Conservation (phyloP, 2,797 vertebrate genomes). For the Centroberyx gerrardi region DNA sequence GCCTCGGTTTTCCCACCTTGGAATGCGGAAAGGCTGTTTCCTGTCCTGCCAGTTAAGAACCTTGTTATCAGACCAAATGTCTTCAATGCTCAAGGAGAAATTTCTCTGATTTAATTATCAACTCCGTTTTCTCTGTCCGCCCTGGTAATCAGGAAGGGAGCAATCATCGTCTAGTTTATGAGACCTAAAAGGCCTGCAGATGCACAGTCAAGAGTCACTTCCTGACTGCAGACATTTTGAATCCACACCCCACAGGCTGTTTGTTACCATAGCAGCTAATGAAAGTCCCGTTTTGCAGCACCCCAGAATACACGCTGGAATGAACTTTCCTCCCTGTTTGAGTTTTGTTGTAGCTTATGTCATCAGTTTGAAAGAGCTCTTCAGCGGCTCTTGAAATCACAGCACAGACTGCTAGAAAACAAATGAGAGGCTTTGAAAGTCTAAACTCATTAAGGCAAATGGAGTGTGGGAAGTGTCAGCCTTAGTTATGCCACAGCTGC, state of each 20-base stretch:
- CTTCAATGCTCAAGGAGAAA: slow-evolving; percentile 48
- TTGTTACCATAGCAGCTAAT: slow-evolving; percentile 7
- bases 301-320: background rate
- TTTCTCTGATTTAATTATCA: slow-evolving; percentile 65
- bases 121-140: slow-evolving; percentile 43
- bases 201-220: slow-evolving; percentile 54
- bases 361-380: slow-evolving; percentile 18
- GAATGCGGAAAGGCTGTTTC: slow-evolving; percentile 87
- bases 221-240: slow-evolving; percentile 50
- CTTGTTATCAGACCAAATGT: slow-evolving; percentile 62
- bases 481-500: slow-evolving; percentile 44
- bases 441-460: slow-evolving; percentile 40
- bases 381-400: slow-evolving; percentile 6
- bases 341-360: background rate
- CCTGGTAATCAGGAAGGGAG: slow-evolving; percentile 81
- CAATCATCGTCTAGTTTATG: slow-evolving; percentile 71
- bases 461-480: slow-evolving; percentile 35
- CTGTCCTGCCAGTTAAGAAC: slow-evolving; percentile 72
- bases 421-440: slow-evolving; percentile 25
- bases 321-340: background rate
- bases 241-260: background rate
- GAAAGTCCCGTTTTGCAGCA: background rate
- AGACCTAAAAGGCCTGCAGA: slow-evolving; percentile 59
- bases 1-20: slow-evolving; percentile 56
- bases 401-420: background rate